Evolutionary conservation across 2,797 vertebrate species (phyloP).

Genomic region (Lepilemur ruficaudatus): DNA sequence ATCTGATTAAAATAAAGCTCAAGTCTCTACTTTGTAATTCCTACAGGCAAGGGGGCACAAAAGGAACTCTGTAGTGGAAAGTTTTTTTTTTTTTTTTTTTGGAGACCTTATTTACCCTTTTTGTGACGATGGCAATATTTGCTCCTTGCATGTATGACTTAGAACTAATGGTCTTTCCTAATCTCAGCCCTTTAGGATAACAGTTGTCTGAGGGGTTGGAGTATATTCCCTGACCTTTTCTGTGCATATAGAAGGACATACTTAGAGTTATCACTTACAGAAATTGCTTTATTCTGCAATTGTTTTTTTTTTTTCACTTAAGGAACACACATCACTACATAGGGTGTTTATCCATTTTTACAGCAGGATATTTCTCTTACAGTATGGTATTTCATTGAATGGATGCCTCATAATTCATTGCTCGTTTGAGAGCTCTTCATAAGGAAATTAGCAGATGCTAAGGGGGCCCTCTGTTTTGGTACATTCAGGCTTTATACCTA

Average conservation of each 20-base stretch:
- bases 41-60: too few species aligned
- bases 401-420: not conserved
- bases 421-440: not conserved
- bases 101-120: not conserved
- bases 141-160: not conserved
- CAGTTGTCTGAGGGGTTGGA: not conserved
- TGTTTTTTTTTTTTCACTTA: not conserved
- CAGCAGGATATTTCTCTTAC: not conserved
- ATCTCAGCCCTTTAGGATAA: not conserved
- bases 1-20: not conserved
- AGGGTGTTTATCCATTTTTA: not conserved
- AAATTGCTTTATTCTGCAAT: not conserved
- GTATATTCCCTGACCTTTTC: not conserved
- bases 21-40: not conserved
- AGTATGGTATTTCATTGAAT: not conserved
- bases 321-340: rapidly evolving
- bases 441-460: not conserved
- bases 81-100: not conserved
- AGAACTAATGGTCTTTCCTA: too few species aligned
- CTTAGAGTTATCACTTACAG: not conserved
- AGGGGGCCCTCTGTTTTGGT: not conserved
- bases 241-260: not conserved
- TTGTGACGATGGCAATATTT: not conserved
- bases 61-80: not conserved
- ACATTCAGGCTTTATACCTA: not conserved